Conservation (phyloP, 2,888 invertebrate species). For the Bruchidius siliquastri region DNA sequence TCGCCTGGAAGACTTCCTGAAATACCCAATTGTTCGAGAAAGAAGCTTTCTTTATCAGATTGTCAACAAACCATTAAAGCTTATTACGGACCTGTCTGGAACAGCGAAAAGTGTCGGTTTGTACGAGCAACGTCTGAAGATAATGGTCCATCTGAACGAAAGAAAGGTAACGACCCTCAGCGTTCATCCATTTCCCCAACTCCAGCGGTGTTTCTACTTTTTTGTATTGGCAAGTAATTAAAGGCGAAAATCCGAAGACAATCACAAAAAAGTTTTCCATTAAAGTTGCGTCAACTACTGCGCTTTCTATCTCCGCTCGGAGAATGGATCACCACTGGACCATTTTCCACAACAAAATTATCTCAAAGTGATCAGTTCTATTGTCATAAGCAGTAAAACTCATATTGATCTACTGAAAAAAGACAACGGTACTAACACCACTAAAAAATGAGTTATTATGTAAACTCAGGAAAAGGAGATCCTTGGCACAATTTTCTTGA, state of each 20-base stretch:
- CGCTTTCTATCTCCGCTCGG: not conserved
- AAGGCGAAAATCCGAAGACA: not conserved
- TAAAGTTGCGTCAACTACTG: not conserved
- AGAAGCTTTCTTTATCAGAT: not conserved
- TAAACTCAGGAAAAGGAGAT: too few species aligned
- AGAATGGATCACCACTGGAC: not conserved
- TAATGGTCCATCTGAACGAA: not conserved
- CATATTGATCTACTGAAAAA: not conserved
- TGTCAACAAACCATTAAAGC: not conserved
- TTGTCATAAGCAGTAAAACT: not conserved
- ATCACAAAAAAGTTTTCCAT: not conserved
- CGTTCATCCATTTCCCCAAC: not conserved
- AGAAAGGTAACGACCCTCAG: not conserved
- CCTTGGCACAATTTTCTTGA: too few species aligned
- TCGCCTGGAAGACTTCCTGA: too few species aligned
- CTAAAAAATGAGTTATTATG: too few species aligned
- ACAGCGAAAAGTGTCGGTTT: not conserved
- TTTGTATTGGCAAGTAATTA: not conserved
- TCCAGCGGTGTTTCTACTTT: not conserved
- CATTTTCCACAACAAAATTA: not conserved
- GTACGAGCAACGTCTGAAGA: not conserved
- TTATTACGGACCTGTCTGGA: not conserved
- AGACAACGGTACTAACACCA: not conserved
- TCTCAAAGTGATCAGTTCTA: not conserved
- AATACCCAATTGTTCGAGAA: not conserved